Evolutionary conservation across 2,113 vertebrate genomes (phyloP).

Genomic region (Poicephalus gulielmi): DNA sequence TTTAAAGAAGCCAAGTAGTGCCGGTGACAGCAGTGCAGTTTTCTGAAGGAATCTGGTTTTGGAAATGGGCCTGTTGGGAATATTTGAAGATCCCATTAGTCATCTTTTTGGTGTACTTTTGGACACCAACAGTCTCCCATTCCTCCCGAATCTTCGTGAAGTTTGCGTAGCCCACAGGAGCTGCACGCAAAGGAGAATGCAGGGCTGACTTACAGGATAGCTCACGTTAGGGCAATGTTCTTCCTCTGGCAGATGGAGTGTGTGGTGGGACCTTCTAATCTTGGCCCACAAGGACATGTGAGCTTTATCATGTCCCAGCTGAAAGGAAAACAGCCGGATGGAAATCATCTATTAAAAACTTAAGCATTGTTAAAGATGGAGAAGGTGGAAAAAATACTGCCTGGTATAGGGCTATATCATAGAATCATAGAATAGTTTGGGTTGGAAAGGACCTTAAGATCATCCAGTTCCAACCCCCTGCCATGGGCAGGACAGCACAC

Average conservation of each 20-base stretch:
- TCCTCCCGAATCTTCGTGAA: not conserved
- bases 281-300: not conserved
- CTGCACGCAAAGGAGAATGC: not conserved
- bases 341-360: not conserved
- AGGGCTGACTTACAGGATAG: not conserved
- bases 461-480: not conserved
- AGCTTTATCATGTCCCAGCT: not conserved
- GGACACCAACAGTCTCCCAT: not conserved
- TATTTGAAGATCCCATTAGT: not conserved
- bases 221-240: not conserved
- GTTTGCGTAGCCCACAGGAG: not conserved
- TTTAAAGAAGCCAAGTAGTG: not conserved
- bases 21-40: not conserved
- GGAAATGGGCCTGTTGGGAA: not conserved
- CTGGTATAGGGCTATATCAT: not conserved
- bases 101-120: not conserved
- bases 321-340: not conserved
- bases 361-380: not conserved
- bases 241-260: not conserved
- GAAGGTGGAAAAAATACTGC: not conserved
- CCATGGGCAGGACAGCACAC: not conserved
- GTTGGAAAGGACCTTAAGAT: not conserved
- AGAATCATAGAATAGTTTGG: not conserved
- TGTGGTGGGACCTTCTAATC: not conserved
- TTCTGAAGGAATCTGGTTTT: not conserved